These are phyloP conservation scores for Magallana angulata DNA, from an alignment of 1,140 invertebrate genomes.

Conservation along the genomic window DNA sequence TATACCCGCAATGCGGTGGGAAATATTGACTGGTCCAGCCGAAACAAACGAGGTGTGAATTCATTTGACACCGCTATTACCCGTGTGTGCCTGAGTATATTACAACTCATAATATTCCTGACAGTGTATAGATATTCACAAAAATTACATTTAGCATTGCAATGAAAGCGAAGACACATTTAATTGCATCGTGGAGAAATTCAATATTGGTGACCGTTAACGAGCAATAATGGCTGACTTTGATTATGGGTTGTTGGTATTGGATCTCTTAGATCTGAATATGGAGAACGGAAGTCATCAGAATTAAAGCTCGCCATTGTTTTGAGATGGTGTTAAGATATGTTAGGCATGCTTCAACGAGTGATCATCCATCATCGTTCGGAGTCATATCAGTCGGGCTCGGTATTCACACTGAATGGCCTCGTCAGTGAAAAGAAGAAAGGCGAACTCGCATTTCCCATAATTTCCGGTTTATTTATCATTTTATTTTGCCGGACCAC, in stretches of 20 bases:
- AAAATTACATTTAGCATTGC: background rate
- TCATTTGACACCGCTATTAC: too few species aligned
- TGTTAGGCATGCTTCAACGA: background rate
- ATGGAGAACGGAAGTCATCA: conserved; percentile 16
- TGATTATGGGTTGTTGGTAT: background rate
- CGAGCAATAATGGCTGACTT: background rate
- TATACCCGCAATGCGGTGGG: too few species aligned
- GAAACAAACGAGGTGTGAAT: too few species aligned
- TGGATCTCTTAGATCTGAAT: background rate
- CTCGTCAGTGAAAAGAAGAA: background rate
- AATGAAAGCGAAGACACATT: background rate
- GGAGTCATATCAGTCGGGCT: background rate
- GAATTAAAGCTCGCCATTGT: background rate
- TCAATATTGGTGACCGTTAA: background rate
- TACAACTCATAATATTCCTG: too few species aligned
- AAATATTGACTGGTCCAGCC: too few species aligned
- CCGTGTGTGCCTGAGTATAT: too few species aligned
- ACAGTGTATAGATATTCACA: background rate
- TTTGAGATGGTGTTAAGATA: conserved; percentile 16
- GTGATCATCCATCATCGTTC: background rate
- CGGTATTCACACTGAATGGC: background rate
- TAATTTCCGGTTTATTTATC: conserved; percentile 23
- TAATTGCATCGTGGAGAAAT: background rate
- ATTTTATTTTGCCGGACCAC: background rate
- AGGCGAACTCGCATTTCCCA: background rate